Conservation (phyloP, 2,113 vertebrate genomes). For the Myrmophylax atrothorax region DNA sequence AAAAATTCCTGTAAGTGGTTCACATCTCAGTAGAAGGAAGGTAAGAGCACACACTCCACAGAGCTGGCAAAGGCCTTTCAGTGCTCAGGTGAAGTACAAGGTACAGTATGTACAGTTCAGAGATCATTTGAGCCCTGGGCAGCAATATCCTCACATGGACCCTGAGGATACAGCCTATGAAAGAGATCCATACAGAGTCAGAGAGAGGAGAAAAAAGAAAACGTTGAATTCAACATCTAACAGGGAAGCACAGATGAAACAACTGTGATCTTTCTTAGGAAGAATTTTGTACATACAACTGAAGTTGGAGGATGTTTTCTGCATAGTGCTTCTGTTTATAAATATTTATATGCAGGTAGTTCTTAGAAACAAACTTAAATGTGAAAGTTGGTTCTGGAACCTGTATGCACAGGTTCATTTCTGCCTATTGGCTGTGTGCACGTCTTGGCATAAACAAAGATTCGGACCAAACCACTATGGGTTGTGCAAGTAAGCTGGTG, state of each 20-base stretch:
- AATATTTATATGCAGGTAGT: background rate
- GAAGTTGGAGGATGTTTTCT: background rate
- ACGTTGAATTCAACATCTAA: background rate
- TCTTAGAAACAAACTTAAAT: background rate
- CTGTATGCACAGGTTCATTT: background rate
- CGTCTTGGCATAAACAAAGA: background rate
- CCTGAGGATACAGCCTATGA: background rate
- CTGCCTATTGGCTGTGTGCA: fast-evolving
- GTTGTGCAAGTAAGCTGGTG: background rate
- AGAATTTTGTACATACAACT: background rate
- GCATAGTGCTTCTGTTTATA: background rate
- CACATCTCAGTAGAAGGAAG: background rate
- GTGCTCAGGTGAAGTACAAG: background rate
- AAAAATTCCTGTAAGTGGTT: background rate
- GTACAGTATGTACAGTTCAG: background rate
- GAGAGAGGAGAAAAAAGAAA: background rate
- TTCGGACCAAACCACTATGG: constrained; percentile 2
- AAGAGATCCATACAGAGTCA: background rate
- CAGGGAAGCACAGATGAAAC: background rate
- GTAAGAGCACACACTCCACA: background rate
- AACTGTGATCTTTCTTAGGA: background rate
- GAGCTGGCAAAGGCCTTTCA: background rate
- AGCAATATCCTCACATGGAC: background rate
- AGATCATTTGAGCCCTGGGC: background rate
- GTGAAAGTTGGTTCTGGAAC: background rate